phyloP scores from a whole-genome alignment of 2,797 vertebrate species.

The Apogon hyalosoma region DNA sequence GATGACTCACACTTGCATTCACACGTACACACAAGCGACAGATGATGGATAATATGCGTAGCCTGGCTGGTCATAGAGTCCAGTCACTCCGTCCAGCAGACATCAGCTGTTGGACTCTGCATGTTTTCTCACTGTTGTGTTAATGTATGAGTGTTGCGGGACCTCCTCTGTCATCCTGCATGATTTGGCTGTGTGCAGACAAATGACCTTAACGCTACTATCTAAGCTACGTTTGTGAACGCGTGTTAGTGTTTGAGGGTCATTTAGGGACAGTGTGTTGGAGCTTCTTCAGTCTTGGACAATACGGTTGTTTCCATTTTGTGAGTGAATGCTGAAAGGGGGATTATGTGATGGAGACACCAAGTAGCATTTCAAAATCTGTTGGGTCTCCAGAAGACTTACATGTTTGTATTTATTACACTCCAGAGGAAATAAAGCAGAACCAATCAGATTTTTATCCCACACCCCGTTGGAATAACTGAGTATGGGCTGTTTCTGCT shows the following conservation, averaged over 20 bases:
- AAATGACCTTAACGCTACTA: background rate
- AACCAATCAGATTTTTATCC: conserved; percentile 43
- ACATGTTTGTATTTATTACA: conserved; percentile 60
- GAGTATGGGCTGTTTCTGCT: conserved; percentile 33
- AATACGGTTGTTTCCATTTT: conserved; percentile 57
- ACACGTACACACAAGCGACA: conserved; percentile 27
- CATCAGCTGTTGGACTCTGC: conserved; percentile 65
- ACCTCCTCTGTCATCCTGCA: background rate
- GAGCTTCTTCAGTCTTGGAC: conserved; percentile 39
- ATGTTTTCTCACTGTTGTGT: conserved; percentile 44
- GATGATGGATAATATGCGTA: conserved; percentile 37
- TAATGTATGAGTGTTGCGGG: background rate
- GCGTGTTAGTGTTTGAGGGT: conserved; percentile 19
- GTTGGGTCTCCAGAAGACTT: conserved; percentile 37
- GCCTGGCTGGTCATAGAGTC: conserved; percentile 32
- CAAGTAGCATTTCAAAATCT: conserved; percentile 30
- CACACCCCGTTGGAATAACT: conserved; percentile 40
- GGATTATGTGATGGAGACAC: conserved; percentile 58
- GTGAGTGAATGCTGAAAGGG: conserved; percentile 43
- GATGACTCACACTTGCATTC: conserved; percentile 50
- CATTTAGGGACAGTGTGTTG: conserved; percentile 26
- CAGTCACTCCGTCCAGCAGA: conserved; percentile 56
- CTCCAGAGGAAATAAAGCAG: conserved; percentile 50
- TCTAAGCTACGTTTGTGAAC: conserved; percentile 4
- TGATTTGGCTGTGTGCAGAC: background rate